Evolutionary conservation across 2,888 invertebrate genomes (phyloP).

Genomic region (Agrilus biguttatus): DNA sequence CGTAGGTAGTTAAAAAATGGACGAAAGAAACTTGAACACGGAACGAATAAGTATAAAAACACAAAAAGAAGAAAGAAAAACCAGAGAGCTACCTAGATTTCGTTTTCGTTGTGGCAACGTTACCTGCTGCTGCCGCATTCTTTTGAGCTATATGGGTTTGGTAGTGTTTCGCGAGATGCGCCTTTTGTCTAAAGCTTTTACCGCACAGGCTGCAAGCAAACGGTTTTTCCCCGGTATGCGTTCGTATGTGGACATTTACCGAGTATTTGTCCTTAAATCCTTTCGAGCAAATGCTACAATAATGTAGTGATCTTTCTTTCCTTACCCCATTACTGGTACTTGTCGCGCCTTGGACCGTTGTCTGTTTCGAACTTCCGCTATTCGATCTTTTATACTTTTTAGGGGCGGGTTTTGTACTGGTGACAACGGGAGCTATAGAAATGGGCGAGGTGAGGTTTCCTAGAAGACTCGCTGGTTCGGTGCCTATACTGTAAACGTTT

Average conservation of each 20-base stretch:
- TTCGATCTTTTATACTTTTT: slow-evolving; percentile 60
- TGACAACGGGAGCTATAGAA: slow-evolving; percentile 40
- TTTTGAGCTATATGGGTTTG: slow-evolving; percentile 86
- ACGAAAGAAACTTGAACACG: slow-evolving; percentile 2
- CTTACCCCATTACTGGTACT: slow-evolving; percentile 59
- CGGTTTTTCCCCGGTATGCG: slow-evolving; percentile 96
- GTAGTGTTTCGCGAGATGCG: slow-evolving; percentile 83
- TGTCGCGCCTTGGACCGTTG: slow-evolving; percentile 31
- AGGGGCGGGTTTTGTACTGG: slow-evolving; percentile 43
- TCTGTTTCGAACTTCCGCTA: slow-evolving; percentile 22
- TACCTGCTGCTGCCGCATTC: slow-evolving; percentile 51
- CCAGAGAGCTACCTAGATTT: slow-evolving; percentile 28
- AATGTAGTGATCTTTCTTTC: slow-evolving; percentile 78
- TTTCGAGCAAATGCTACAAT: slow-evolving; percentile 86
- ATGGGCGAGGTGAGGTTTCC: slow-evolving; percentile 27
- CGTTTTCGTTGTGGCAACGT: slow-evolving; percentile 27
- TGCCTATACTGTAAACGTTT: slow-evolving; percentile 36
- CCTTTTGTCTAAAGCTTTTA: slow-evolving; percentile 84
- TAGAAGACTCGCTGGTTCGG: slow-evolving; percentile 26
- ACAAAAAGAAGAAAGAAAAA: neutral
- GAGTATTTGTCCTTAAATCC: slow-evolving; percentile 95
- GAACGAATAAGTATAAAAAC: slow-evolving; percentile 3
- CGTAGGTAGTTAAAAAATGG: no score
- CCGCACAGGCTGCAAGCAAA: slow-evolving; percentile 90
- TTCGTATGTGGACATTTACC: slow-evolving; percentile 93